A percentile compares a stretch with the other conserved stretches of the same genome.
Evolutionary conservation across 2,888 invertebrate species (phyloP).

Genomic region (Philhelius pedissequus): DNA sequence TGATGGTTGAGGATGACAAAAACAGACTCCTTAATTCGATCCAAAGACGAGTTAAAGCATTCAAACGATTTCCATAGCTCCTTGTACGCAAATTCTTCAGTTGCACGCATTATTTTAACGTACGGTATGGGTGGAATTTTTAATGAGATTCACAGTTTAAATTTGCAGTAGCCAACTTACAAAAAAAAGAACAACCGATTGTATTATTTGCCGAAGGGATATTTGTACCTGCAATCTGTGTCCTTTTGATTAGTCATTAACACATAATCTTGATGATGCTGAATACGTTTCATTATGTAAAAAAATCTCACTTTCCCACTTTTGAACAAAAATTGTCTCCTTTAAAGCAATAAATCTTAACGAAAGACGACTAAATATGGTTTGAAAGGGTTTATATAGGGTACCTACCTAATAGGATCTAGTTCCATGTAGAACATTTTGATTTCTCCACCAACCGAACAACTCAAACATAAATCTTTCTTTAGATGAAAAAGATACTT

Average conservation of each 20-base stretch:
- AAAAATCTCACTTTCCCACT: background rate
- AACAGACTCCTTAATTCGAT: background rate
- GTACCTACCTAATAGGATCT: background rate
- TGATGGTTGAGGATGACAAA: background rate
- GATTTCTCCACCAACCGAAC: background rate
- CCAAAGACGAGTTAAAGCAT: constrained; percentile 46
- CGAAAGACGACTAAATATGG: background rate
- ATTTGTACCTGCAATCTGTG: constrained; percentile 58
- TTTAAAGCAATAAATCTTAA: background rate
- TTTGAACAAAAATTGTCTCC: background rate
- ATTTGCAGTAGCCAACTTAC: constrained; percentile 23
- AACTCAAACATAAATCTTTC: constrained; percentile 36
- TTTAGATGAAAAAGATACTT: constrained; percentile 52
- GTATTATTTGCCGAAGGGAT: constrained; percentile 59
- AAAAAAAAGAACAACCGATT: constrained; percentile 14
- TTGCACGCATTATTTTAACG: constrained; percentile 68
- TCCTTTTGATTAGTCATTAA: constrained; percentile 53
- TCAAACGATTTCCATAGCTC: constrained; percentile 62
- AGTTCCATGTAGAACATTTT: background rate
- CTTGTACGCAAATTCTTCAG: constrained; percentile 69
- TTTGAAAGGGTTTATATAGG: background rate
- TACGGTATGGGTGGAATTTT: constrained; percentile 67
- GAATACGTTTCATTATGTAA: background rate
- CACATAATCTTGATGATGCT: constrained; percentile 6
- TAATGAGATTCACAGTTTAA: constrained; percentile 57